Conservation (phyloP, 2,797 vertebrate genomes). For the Hirundo rustica region DNA sequence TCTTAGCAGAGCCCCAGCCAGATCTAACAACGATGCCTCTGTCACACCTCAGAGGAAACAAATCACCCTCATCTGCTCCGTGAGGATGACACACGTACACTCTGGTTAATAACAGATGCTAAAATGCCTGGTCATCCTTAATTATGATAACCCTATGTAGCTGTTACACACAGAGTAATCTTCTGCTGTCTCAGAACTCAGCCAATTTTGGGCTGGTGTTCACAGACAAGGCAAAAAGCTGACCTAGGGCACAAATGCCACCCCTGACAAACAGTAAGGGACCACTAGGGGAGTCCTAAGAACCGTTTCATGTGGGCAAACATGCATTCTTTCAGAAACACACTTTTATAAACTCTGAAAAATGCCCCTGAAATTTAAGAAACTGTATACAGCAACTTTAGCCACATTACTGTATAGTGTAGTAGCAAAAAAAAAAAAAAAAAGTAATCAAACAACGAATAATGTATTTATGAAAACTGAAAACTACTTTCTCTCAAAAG, state of each 20-base stretch:
- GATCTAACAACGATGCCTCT: neutral
- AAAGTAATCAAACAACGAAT: neutral
- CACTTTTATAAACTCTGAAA: neutral
- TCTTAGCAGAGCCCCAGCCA: neutral
- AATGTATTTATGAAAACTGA: neutral
- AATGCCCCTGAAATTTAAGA: rapidly evolving
- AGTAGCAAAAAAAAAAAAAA: neutral
- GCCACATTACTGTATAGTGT: rapidly evolving
- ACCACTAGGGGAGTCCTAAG: neutral
- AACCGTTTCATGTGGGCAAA: neutral
- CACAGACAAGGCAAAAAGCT: neutral
- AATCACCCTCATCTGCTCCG: neutral
- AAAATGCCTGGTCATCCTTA: neutral
- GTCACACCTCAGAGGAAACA: conserved; percentile 17
- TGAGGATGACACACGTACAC: neutral
- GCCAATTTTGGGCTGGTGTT: neutral
- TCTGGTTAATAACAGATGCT: neutral
- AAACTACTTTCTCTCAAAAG: neutral
- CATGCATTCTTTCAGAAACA: neutral
- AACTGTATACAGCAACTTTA: neutral
- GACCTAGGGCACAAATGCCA: neutral
- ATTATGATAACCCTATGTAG: neutral
- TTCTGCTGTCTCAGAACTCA: neutral
- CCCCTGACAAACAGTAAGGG: neutral
- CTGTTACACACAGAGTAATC: neutral